Conservation (phyloP, 2,888 invertebrate genomes). For the Atherix ibis region DNA sequence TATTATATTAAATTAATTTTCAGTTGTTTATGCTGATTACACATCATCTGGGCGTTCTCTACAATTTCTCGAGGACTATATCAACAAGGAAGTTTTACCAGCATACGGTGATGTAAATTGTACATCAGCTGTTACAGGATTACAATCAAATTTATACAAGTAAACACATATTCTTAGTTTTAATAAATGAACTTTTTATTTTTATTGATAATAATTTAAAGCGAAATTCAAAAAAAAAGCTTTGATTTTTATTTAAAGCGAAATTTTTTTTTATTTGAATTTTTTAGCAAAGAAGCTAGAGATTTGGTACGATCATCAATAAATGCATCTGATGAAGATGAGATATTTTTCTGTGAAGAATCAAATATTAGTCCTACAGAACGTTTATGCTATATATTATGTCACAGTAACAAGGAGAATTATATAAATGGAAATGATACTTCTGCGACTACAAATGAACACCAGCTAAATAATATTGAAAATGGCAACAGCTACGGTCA, state of each 20-base stretch:
- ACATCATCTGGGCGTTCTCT: slow-evolving; percentile 70
- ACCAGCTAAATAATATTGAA: not conserved
- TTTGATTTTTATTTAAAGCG: not conserved
- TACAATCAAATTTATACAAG: slow-evolving; percentile 78
- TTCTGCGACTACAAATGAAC: not conserved
- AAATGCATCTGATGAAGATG: slow-evolving; percentile 67
- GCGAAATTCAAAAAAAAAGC: slow-evolving; percentile 1
- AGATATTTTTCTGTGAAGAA: slow-evolving; percentile 46
- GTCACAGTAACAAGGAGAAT: slow-evolving; percentile 2
- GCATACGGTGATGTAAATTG: slow-evolving; percentile 55
- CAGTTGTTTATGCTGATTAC: slow-evolving; percentile 79
- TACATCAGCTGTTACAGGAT: slow-evolving; percentile 69
- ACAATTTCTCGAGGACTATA: slow-evolving; percentile 73
- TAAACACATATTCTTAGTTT: too few species aligned
- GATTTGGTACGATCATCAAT: slow-evolving; percentile 63
- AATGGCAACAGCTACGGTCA: too few species aligned
- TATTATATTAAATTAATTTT: too few species aligned
- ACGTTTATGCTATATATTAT: slow-evolving; percentile 11
- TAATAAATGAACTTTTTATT: too few species aligned
- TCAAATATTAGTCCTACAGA: slow-evolving; percentile 11
- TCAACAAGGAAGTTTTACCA: slow-evolving; percentile 61
- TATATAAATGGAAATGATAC: too few species aligned
- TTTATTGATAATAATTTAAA: not conserved
- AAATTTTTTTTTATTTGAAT: not conserved
- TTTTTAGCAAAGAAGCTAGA: slow-evolving; percentile 56